Percentiles rank a stretch among this genome's conserved stretches.
Evolutionary conservation across 2,797 vertebrate genomes (phyloP).

Genomic region (Ctenochaetus hawaiiensis): DNA sequence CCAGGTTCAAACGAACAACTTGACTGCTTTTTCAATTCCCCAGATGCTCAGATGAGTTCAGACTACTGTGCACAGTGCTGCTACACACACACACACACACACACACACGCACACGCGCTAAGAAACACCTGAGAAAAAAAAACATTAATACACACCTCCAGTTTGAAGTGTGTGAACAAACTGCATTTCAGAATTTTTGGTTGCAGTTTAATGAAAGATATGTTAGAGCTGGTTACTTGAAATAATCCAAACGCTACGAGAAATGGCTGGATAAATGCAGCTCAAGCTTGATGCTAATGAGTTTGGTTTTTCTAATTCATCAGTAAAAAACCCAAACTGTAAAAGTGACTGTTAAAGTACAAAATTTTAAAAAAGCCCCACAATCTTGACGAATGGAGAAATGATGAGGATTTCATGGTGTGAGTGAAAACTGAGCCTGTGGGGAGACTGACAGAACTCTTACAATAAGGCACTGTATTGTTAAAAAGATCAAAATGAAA

Average conservation of each 20-base stretch:
- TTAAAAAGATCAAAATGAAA: background rate
- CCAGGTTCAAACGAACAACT: slow-evolving; percentile 74
- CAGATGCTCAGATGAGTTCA: slow-evolving; percentile 51
- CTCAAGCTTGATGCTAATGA: no score
- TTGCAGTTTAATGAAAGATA: background rate
- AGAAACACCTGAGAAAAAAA: slow-evolving; percentile 9
- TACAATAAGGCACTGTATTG: no score
- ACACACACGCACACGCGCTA: background rate
- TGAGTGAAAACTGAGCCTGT: background rate
- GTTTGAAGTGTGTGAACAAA: background rate
- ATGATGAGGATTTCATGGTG: background rate
- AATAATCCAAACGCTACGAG: background rate
- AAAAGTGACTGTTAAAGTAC: background rate
- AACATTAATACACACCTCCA: background rate
- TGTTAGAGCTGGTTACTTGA: background rate
- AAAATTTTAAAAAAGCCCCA: background rate
- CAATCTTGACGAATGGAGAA: background rate
- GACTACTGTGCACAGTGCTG: background rate
- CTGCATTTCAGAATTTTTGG: background rate
- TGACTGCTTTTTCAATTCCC: slow-evolving; percentile 72
- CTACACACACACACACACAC: slow-evolving; percentile 7
- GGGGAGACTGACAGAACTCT: background rate
- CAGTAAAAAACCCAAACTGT: background rate
- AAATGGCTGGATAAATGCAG: background rate
- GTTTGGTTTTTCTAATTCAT: no score